Evolutionary conservation across 2,113 vertebrate genomes (phyloP).

Genomic region (Ceyx margarethae): DNA sequence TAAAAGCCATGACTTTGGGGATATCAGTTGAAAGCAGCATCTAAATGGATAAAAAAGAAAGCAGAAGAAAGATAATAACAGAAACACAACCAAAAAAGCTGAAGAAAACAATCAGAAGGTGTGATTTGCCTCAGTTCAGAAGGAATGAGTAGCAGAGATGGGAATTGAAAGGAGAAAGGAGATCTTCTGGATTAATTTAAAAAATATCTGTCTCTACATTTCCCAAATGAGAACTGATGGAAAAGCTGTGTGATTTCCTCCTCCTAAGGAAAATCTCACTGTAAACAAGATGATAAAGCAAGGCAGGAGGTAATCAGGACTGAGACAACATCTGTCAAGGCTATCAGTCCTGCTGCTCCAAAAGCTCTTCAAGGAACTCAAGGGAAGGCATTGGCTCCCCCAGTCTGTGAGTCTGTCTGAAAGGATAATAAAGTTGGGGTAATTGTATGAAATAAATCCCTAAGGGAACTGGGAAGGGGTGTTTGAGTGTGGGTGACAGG

Average conservation of each 20-base stretch:
- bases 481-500: background rate
- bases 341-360: background rate
- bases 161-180: background rate
- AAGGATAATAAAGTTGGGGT: background rate
- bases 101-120: background rate
- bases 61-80: background rate
- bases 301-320: background rate
- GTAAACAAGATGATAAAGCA: background rate
- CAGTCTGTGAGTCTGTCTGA: background rate
- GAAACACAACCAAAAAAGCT: background rate
- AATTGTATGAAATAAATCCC: background rate
- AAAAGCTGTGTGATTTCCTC: background rate
- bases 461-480: background rate
- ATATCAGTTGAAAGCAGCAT: background rate
- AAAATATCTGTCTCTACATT: background rate
- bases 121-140: background rate
- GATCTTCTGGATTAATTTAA: background rate
- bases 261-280: background rate
- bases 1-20: background rate
- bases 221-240: conserved; percentile 2
- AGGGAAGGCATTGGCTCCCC: background rate
- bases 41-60: background rate
- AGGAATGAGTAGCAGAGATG: background rate
- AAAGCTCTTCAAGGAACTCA: background rate
- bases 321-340: background rate